Evolutionary conservation across 1,140 invertebrate species (phyloP).

Genomic region (Thrips palmi): DNA sequence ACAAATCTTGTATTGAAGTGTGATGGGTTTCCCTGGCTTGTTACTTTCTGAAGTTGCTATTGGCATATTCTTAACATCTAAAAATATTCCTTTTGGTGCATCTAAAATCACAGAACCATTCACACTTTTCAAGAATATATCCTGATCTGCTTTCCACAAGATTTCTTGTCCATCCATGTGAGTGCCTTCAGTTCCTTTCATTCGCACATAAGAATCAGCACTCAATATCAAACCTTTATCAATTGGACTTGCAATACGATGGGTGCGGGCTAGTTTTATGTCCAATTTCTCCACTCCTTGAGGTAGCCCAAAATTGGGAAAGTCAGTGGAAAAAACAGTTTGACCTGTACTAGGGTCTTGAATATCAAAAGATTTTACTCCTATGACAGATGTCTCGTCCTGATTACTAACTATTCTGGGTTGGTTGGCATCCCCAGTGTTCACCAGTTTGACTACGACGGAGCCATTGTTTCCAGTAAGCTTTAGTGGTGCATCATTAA

Average conservation of each 20-base stretch:
- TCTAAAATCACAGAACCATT: conserved; percentile 58
- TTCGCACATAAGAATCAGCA: conserved; percentile 25
- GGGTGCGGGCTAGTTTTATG: conserved; percentile 45
- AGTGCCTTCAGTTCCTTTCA: conserved; percentile 22
- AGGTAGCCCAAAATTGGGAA: conserved; percentile 50
- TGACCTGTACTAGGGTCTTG: conserved; percentile 38
- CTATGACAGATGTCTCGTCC: conserved; percentile 43
- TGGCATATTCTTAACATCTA: conserved; percentile 54
- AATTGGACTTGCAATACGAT: conserved; percentile 50
- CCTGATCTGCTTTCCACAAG: conserved; percentile 51
- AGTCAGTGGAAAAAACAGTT: conserved; percentile 53
- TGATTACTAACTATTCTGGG: conserved; percentile 24
- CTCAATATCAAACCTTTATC: conserved; percentile 44
- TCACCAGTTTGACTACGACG: conserved; percentile 33
- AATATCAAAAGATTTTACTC: conserved; percentile 45
- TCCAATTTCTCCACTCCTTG: conserved; percentile 44
- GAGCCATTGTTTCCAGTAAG: conserved; percentile 42
- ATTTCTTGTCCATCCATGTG: conserved; percentile 40
- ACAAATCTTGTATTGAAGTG: conserved; percentile 60
- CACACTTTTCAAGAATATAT: conserved; percentile 55
- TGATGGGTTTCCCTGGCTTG: conserved; percentile 11
- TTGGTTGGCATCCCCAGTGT: conserved; percentile 12
- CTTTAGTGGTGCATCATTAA: conserved; percentile 47
- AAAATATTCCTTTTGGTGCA: conserved; percentile 44
- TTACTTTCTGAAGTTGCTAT: conserved; percentile 23